Evolutionary conservation across 35 echinoderm and acorn worm genomes (phyloP).

Genomic region (Hemicentrotus pulcherrimus): DNA sequence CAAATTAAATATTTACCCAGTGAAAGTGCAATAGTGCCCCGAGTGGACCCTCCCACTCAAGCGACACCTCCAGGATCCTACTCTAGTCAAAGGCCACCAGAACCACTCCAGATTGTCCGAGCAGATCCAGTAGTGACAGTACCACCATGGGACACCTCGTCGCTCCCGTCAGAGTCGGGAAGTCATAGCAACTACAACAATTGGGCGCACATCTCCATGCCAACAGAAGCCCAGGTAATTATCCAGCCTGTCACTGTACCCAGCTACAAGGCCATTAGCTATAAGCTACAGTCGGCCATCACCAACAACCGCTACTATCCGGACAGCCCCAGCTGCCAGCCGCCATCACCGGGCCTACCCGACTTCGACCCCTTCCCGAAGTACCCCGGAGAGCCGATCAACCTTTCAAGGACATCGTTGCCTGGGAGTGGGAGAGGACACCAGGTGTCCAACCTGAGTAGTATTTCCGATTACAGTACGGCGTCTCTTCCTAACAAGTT

Average conservation of each 20-base stretch:
- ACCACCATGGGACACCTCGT: neutral
- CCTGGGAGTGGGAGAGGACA: neutral
- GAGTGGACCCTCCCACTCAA: neutral
- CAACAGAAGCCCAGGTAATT: conserved; percentile 49
- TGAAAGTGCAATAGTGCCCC: conserved; percentile 52
- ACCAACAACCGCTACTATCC: conserved; percentile 34
- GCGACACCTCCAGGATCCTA: neutral
- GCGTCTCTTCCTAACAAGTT: conserved; percentile 38
- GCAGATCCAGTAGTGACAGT: conserved; percentile 1
- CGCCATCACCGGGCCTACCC: neutral
- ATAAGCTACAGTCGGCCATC: neutral
- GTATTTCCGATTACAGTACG: neutral
- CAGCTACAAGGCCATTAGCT: conserved; percentile 54
- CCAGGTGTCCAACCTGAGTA: neutral
- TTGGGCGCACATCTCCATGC: conserved; percentile 13
- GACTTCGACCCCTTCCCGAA: conserved; percentile 29
- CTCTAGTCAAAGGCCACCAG: neutral
- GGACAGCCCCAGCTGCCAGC: conserved; percentile 10
- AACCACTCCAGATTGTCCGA: conserved; percentile 8
- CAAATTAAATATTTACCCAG: neutral
- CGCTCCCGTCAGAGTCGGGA: neutral
- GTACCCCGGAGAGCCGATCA: neutral
- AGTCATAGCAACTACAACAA: conserved; percentile 21
- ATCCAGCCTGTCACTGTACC: conserved; percentile 54
- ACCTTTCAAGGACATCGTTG: conserved; percentile 53